These are phyloP conservation scores for Hirtodrosophila cameraria DNA, from an alignment of 2,888 invertebrate species.

Conservation along the genomic window DNA sequence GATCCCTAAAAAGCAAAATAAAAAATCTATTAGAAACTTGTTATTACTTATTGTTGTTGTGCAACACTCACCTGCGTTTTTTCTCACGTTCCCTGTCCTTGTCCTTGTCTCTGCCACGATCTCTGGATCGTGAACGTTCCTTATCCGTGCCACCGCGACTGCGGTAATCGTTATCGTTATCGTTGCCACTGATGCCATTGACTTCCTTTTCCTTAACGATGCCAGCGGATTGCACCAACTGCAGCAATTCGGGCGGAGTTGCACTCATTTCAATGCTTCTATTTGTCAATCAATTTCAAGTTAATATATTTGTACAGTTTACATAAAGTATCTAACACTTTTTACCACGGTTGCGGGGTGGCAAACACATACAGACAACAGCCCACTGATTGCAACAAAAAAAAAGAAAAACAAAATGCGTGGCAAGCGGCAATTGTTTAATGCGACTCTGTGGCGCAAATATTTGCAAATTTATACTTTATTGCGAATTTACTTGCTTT, in stretches of 20 bases:
- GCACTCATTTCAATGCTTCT: conserved; percentile 58
- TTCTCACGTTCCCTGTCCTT: conserved; percentile 66
- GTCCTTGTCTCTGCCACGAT: conserved; percentile 62
- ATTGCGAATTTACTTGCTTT: conserved; percentile 11
- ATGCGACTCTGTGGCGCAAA: background rate
- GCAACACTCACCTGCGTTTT: conserved; percentile 64
- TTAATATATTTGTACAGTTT: conserved; percentile 3
- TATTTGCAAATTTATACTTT: background rate
- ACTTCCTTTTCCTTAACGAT: conserved; percentile 48
- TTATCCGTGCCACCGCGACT: conserved; percentile 62
- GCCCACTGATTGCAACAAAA: conserved; percentile 28
- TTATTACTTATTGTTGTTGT: too few relatives aligned
- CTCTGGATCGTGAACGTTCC: conserved; percentile 70
- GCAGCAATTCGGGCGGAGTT: conserved; percentile 63
- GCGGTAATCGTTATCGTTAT: conserved; percentile 61
- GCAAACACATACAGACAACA: conserved; percentile 10
- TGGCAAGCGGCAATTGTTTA: conserved; percentile 15
- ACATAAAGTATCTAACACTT: conserved; percentile 32
- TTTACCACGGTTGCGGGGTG: conserved; percentile 1
- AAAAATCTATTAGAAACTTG: background rate
- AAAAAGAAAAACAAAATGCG: conserved; percentile 16
- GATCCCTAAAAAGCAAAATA: conserved; percentile 34
- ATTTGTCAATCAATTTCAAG: background rate
- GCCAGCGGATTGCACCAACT: conserved; percentile 20
- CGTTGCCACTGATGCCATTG: conserved; percentile 51